Evolutionary conservation across 2,797 vertebrate genomes (phyloP).

Genomic region (Aythya fuligula): DNA sequence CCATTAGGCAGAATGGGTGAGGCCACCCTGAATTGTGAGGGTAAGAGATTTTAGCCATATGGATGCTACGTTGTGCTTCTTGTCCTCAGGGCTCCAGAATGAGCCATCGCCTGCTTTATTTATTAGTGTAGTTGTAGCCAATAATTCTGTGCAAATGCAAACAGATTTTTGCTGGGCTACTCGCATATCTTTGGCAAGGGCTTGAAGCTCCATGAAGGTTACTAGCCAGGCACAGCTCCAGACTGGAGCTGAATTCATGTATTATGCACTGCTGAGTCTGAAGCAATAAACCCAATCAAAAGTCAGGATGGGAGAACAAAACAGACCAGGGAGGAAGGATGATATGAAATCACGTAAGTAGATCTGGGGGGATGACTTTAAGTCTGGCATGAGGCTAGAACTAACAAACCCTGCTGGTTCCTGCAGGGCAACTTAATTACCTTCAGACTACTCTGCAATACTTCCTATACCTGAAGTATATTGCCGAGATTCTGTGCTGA

Average conservation of each 20-base stretch:
- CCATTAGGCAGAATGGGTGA: conserved; percentile 25
- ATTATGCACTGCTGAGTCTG: conserved; percentile 6
- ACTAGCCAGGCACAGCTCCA: conserved; percentile 7
- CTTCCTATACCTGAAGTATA: neutral
- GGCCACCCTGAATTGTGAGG: conserved; percentile 34
- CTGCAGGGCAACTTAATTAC: neutral
- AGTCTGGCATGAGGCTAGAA: neutral
- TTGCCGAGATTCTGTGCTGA: neutral
- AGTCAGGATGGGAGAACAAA: neutral
- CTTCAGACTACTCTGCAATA: neutral
- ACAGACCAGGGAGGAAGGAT: neutral
- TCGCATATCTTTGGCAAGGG: conserved; percentile 40
- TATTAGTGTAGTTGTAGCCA: conserved; percentile 43
- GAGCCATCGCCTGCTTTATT: conserved; percentile 29
- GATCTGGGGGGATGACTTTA: neutral
- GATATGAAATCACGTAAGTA: neutral
- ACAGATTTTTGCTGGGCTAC: conserved; percentile 48
- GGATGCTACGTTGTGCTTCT: conserved; percentile 18
- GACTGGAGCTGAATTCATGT: neutral
- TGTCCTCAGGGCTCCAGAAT: conserved; percentile 25
- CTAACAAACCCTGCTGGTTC: neutral
- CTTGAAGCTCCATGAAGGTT: neutral
- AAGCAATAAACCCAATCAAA: neutral
- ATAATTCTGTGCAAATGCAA: conserved; percentile 53
- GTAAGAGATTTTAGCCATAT: conserved; percentile 41